Base-by-base conservation (phyloP, 2,888 invertebrate species). In the Drosophila imparisetae region DNA sequence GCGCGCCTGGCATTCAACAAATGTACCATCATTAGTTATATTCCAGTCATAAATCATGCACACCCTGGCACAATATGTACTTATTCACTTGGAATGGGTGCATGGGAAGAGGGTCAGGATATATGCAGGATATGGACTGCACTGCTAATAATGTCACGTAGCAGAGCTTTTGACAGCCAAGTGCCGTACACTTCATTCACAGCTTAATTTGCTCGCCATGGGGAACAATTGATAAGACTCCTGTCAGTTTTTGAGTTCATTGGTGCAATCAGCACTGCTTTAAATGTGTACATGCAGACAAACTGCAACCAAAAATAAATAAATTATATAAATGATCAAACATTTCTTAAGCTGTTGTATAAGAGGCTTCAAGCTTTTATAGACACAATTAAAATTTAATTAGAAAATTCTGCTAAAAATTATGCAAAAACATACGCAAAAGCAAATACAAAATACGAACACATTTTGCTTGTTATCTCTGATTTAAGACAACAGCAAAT, bases 71-170 rank as follows among this genome's bases (percentile, higher is more conserved):
- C 65, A 52, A 34, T 52, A 38, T 38, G 11, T 54, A 40, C 63
- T 45, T 50, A 11, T 66, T 40, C n/a, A 36, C 27, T 18, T 57
- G 50, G 66, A 13, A 34, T 54, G 64, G 38, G 5, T 52, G 52
- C 15, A 24, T 13, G 29, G 32, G 2, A 27, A 38, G 38, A 38
- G 27, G 45, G 50, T 15, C 61, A 49, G 69, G 30, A 54, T 67
- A 57, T 67, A 64, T 77, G 71, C 63, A 65, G 68, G 69, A 70
- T 57, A n/a, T 69, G 66, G 65, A 84, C 65, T 86, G 90, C 88
- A 86, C 79, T 83, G 70, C 74, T 90, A 90, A 86, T 88, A 86
- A 76, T 80, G 83, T 86, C 89, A 90, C 86, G 86, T 90, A 90
- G 70, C 68, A 64, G 67, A 70, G 82, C 89, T 86, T 89, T 84